phyloP scores from a whole-genome alignment of 2,888 invertebrate species.

The Dicyrtomina minuta region DNA sequence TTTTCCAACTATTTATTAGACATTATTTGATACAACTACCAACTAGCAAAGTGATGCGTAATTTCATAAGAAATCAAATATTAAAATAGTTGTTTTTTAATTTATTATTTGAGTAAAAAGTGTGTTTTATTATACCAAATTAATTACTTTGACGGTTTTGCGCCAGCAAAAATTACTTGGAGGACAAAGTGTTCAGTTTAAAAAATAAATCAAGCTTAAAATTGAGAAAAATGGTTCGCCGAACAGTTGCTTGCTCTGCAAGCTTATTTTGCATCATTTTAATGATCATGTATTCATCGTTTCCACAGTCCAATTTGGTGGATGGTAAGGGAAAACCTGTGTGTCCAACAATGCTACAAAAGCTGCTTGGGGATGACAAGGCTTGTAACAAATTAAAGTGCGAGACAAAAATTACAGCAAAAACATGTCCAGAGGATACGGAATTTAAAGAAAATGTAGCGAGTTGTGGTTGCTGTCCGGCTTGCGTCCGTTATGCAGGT shows the following conservation, averaged over 20 bases:
- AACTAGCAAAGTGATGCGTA: too few species aligned
- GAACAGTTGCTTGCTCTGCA: neutral
- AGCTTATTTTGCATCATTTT: neutral
- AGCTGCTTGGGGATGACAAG: constrained; percentile 25
- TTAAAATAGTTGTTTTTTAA: too few species aligned
- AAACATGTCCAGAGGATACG: constrained; percentile 38
- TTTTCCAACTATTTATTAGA: too few species aligned
- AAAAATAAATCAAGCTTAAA: too few species aligned
- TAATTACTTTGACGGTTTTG: too few species aligned
- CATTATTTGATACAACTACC: too few species aligned
- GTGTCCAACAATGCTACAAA: constrained; percentile 42
- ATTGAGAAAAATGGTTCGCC: constrained; percentile 6
- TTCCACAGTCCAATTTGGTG: neutral
- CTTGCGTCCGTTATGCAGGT: constrained; percentile 45
- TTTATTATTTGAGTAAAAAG: too few species aligned
- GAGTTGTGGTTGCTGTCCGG: constrained; percentile 49
- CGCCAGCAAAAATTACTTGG: too few species aligned
- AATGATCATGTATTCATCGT: neutral
- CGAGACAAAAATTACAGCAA: constrained; percentile 25
- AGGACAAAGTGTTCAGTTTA: too few species aligned
- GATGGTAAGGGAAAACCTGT: constrained; percentile 13
- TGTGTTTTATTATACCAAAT: too few species aligned
- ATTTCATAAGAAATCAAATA: too few species aligned
- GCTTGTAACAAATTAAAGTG: constrained; percentile 40
- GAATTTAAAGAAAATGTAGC: constrained; percentile 35